Evolutionary conservation across 2,797 vertebrate species (phyloP).

Genomic region (Hippoglossus hippoglossus): DNA sequence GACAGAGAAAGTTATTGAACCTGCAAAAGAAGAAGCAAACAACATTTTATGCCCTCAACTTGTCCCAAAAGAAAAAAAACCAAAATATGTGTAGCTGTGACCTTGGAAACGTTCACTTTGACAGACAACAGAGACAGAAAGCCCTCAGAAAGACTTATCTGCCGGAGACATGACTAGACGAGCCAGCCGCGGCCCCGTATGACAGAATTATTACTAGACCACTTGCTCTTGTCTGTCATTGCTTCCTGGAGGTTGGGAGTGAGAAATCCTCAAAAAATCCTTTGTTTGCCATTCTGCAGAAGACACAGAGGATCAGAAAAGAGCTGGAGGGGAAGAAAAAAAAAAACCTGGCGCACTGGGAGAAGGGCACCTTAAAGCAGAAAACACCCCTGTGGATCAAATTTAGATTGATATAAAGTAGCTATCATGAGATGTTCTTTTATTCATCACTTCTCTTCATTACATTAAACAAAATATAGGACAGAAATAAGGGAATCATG

Average conservation of each 20-base stretch:
- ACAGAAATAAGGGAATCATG: conserved; percentile 21
- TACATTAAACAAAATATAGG: conserved; percentile 21
- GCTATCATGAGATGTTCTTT: conserved; percentile 28
- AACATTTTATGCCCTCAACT: conserved; percentile 24
- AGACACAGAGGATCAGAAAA: conserved; percentile 33
- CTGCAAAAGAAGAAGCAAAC: background rate
- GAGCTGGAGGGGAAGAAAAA: conserved; percentile 4
- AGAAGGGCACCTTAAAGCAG: conserved; percentile 1
- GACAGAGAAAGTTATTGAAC: background rate
- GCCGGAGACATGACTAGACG: conserved; percentile 37
- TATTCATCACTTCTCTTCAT: conserved; percentile 21
- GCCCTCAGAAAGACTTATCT: conserved; percentile 44
- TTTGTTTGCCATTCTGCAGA: conserved; percentile 42
- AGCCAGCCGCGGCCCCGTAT: conserved; percentile 33
- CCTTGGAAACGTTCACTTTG: conserved; percentile 40
- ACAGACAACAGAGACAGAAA: conserved; percentile 32
- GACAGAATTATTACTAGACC: conserved; percentile 56
- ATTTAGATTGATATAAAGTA: conserved; percentile 23
- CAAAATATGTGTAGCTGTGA: conserved; percentile 11
- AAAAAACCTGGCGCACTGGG: background rate
- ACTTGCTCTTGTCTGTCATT: conserved; percentile 42
- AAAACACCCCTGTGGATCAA: conserved; percentile 3
- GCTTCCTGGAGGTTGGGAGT: conserved; percentile 16
- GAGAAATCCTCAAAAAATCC: conserved; percentile 52
- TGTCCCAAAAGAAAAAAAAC: conserved; percentile 17